Conservation (phyloP, 1,140 invertebrate species). For the Cecropterus lyciades region DNA sequence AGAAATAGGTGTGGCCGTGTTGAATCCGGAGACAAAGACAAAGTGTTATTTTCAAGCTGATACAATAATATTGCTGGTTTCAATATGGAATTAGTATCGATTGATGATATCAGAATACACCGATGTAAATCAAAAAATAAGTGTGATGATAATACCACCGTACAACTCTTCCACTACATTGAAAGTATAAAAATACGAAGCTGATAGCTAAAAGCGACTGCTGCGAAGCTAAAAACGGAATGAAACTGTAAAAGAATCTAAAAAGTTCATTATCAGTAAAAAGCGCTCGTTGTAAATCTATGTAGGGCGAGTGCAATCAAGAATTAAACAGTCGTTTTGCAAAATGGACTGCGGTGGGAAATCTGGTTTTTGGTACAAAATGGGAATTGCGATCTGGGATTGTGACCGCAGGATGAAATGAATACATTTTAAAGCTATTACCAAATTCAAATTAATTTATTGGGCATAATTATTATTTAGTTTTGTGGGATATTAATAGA, state of each 20-base stretch:
- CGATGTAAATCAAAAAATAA: too few species aligned
- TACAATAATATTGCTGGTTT: too few species aligned
- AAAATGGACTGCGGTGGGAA: slow-evolving; percentile 59
- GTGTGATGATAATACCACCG: too few species aligned
- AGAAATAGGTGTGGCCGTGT: too few species aligned
- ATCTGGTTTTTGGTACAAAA: slow-evolving; percentile 61
- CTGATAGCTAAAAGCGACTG: too few species aligned
- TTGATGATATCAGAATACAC: too few species aligned
- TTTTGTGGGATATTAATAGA: too few species aligned
- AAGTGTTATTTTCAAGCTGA: too few species aligned
- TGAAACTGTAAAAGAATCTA: slow-evolving; percentile 7
- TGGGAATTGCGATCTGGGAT: slow-evolving; percentile 55
- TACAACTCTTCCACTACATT: too few species aligned
- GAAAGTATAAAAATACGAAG: too few species aligned
- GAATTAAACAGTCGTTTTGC: slow-evolving; percentile 55
- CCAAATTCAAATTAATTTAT: background rate
- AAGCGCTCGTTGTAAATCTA: slow-evolving; percentile 50
- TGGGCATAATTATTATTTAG: background rate
- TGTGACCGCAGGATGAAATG: slow-evolving; percentile 28
- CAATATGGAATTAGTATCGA: too few species aligned
- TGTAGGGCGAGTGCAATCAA: slow-evolving; percentile 52
- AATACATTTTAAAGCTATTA: slow-evolving; percentile 18
- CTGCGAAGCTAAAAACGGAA: background rate
- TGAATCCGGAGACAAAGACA: too few species aligned
- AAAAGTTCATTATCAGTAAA: slow-evolving; percentile 45